Evolutionary conservation across 2,888 invertebrate species (phyloP).

Genomic region (Caradrina kadenii): DNA sequence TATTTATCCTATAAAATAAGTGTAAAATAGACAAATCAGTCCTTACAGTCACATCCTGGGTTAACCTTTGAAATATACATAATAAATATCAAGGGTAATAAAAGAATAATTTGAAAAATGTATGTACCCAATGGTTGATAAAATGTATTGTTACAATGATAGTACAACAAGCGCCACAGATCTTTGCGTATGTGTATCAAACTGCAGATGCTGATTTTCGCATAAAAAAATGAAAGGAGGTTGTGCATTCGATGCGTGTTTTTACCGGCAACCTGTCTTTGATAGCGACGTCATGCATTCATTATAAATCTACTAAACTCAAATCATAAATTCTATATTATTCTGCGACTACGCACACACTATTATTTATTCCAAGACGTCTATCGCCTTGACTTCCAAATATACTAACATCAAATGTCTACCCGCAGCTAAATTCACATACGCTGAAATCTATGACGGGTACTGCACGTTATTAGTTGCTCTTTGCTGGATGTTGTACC

Average conservation of each 20-base stretch:
- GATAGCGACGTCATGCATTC: background rate
- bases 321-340: background rate
- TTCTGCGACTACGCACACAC: too few relatives aligned
- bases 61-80: conserved; percentile 1
- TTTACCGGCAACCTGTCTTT: background rate
- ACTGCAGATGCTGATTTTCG: background rate
- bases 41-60: background rate
- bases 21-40: background rate
- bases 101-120: conserved; percentile 5
- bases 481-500: too few relatives aligned
- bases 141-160: background rate
- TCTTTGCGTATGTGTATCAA: background rate
- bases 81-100: background rate
- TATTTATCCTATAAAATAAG: background rate
- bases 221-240: background rate
- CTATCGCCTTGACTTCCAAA: too few relatives aligned
- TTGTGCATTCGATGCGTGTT: background rate
- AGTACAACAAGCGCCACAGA: background rate
- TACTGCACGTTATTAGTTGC: too few relatives aligned
- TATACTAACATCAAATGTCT: too few relatives aligned
- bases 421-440: too few relatives aligned
- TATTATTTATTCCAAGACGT: too few relatives aligned
- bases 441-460: too few relatives aligned
- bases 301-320: background rate
- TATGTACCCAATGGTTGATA: background rate